A percentile compares a stretch with the other conserved stretches of the same genome.
phyloP scores from a whole-genome alignment of 2,113 vertebrate species.

The Carlito syrichta region DNA sequence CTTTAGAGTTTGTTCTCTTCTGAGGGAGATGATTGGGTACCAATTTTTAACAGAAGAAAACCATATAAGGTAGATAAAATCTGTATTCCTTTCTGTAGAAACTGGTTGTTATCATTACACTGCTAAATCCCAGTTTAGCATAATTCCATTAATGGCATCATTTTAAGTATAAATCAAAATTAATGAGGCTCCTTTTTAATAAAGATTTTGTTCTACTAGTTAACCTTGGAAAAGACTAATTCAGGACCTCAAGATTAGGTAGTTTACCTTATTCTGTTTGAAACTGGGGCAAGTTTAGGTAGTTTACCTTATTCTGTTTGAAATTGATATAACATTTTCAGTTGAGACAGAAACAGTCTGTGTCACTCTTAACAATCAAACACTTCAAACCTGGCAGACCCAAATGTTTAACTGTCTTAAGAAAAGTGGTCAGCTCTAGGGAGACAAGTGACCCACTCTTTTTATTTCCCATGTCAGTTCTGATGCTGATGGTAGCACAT shows the following conservation, averaged over 20 bases:
- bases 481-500: neutral
- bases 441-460: neutral
- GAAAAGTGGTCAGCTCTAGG: neutral
- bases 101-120: neutral
- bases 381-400: neutral
- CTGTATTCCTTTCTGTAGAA: neutral
- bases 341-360: neutral
- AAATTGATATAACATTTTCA: neutral
- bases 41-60: neutral
- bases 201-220: constrained; percentile 5
- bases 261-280: neutral
- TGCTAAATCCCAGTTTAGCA: neutral
- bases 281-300: neutral
- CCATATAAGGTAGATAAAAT: neutral
- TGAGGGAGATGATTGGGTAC: neutral
- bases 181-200: neutral
- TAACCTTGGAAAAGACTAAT: neutral
- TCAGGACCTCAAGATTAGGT: neutral
- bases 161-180: neutral
- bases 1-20: neutral
- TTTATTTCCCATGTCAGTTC: neutral
- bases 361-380: neutral
- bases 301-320: neutral
- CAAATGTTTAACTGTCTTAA: neutral
- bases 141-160: neutral